These are phyloP conservation scores for Microdon myrmicae DNA, from an alignment of 2,888 invertebrate genomes.

Conservation along the genomic window DNA sequence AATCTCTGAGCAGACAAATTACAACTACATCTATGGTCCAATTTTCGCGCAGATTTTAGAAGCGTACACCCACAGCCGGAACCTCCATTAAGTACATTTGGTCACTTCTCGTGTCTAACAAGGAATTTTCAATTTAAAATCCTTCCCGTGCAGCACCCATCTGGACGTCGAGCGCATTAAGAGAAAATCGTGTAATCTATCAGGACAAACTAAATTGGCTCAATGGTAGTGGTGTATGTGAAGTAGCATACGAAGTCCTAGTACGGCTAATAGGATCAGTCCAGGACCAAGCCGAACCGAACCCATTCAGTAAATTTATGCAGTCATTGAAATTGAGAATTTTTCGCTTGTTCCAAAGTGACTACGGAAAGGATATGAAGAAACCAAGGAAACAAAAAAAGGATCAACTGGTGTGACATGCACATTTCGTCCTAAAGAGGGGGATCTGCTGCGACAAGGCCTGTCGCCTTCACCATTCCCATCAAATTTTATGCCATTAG, in stretches of 20 bases:
- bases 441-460: constrained; percentile 12
- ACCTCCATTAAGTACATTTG: constrained; percentile 20
- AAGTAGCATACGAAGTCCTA: no score
- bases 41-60: constrained; percentile 5
- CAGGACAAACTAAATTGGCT: constrained; percentile 45
- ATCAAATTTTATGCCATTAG: constrained; percentile 32
- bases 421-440: constrained; percentile 15
- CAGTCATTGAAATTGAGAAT: constrained; percentile 34
- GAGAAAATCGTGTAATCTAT: constrained; percentile 51
- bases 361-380: constrained; percentile 5
- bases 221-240: constrained; percentile 37
- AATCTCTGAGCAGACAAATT: constrained; percentile 28
- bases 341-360: constrained; percentile 3
- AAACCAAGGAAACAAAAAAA: constrained; percentile 15
- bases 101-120: constrained; percentile 15
- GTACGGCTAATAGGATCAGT: no score
- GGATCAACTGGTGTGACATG: constrained; percentile 35
- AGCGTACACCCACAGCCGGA: neutral
- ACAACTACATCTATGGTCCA: neutral
- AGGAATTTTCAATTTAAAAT: constrained; percentile 34
- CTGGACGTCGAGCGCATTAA: constrained; percentile 21
- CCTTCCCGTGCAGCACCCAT: constrained; percentile 9
- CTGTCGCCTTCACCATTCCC: neutral
- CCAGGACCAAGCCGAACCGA: constrained; percentile 11
- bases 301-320: constrained; percentile 39